These are phyloP conservation scores for Chrysotoxum bicinctum DNA, from an alignment of 2,888 invertebrate genomes.

Conservation along the genomic window DNA sequence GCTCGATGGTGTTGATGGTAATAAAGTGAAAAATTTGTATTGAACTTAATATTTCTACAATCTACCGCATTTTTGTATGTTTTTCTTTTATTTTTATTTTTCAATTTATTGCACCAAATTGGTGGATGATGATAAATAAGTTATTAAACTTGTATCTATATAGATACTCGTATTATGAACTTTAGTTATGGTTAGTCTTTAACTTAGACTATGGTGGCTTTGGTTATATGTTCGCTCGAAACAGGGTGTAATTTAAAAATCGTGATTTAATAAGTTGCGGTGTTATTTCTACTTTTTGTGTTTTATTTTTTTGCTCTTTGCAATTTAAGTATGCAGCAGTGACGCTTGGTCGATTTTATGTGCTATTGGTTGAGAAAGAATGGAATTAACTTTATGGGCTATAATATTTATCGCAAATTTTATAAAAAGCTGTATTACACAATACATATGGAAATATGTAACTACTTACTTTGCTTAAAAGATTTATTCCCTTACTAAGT, in stretches of 20 bases:
- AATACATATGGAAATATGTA: neutral
- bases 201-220: neutral
- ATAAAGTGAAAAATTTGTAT: constrained; percentile 36
- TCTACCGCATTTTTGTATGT: neutral
- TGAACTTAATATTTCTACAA: neutral
- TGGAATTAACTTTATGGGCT: neutral
- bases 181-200: neutral
- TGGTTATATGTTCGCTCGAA: neutral
- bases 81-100: neutral
- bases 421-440: neutral
- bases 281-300: neutral
- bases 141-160: constrained; percentile 14
- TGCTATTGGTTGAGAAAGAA: constrained; percentile 17
- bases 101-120: constrained; percentile 34
- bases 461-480: neutral
- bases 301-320: neutral
- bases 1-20: constrained; percentile 42
- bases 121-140: constrained; percentile 36
- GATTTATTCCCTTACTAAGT: too few species aligned
- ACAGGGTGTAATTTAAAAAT: constrained; percentile 41
- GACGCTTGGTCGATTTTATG: constrained; percentile 7
- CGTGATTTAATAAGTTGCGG: constrained; percentile 42
- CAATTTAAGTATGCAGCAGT: neutral
- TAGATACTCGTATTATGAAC: neutral
- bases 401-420: neutral